phyloP scores from a whole-genome alignment of 2,113 vertebrate species.

The Peromyscus leucopus region DNA sequence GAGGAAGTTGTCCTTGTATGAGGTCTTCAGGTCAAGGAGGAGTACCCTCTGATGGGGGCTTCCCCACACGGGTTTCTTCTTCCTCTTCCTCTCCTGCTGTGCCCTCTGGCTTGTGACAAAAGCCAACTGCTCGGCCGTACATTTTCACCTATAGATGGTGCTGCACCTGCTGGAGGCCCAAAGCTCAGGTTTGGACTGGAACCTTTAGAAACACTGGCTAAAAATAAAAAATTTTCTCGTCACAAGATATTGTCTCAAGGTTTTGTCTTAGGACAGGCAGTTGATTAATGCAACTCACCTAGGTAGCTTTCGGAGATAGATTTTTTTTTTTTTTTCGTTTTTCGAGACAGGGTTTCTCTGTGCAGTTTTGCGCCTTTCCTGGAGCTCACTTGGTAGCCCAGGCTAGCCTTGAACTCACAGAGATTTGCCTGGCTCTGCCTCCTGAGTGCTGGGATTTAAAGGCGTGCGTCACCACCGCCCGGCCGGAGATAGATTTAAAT shows the following conservation, averaged over 20 bases:
- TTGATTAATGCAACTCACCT: not conserved
- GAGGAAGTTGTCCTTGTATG: not conserved
- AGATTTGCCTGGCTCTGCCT: no score
- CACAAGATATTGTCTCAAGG: not conserved
- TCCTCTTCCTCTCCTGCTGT: not conserved
- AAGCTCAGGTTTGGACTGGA: not conserved
- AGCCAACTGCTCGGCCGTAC: no score
- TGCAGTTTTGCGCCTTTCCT: no score
- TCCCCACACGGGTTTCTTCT: not conserved
- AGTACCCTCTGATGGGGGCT: not conserved
- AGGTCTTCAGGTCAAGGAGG: not conserved
- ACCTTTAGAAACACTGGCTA: not conserved
- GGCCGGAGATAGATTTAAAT: not conserved
- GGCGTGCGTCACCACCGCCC: no score
- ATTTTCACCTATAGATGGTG: not conserved
- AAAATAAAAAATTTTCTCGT: not conserved
- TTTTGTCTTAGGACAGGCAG: not conserved
- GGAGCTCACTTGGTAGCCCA: no score
- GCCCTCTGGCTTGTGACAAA: not conserved
- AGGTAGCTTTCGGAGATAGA: not conserved
- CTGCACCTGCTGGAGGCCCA: not conserved
- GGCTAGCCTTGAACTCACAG: no score
- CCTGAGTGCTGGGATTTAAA: no score
- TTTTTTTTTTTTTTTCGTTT: no score
- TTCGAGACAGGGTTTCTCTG: no score